A percentile compares a stretch with the other conserved stretches of the same genome.
Evolutionary conservation across 2,113 vertebrate genomes (phyloP).

Genomic region (Zosterops japonicus): DNA sequence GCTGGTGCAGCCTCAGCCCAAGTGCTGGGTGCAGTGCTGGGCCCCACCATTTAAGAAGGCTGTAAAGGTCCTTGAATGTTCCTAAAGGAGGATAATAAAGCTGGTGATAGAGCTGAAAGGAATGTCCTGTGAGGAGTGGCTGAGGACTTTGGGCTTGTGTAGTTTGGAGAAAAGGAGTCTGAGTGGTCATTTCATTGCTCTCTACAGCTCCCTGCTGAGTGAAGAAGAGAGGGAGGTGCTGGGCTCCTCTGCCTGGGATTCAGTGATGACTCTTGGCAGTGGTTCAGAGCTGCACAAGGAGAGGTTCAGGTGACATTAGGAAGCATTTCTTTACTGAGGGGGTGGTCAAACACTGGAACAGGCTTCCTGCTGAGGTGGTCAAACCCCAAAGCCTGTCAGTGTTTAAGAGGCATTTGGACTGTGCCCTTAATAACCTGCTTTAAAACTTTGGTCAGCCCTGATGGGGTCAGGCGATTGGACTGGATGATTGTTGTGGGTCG

Average conservation of each 20-base stretch:
- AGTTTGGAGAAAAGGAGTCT: background rate
- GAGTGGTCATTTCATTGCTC: background rate
- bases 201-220: background rate
- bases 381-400: background rate
- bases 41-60: no score
- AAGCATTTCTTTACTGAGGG: background rate
- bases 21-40: fast-evolving
- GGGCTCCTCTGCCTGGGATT: background rate
- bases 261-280: background rate
- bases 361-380: background rate
- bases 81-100: background rate
- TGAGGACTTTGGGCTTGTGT: background rate
- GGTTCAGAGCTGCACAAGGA: background rate
- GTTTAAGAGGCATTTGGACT: background rate
- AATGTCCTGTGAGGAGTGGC: fast-evolving
- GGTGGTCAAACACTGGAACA: background rate
- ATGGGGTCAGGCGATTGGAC: background rate
- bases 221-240: background rate
- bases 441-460: background rate
- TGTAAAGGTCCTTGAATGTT: background rate
- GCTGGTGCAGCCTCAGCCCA: background rate
- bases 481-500: background rate
- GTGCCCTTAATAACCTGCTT: background rate
- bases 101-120: background rate
- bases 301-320: background rate